phyloP scores from a whole-genome alignment of 1,140 invertebrate genomes.

The Goniozus legneri region DNA sequence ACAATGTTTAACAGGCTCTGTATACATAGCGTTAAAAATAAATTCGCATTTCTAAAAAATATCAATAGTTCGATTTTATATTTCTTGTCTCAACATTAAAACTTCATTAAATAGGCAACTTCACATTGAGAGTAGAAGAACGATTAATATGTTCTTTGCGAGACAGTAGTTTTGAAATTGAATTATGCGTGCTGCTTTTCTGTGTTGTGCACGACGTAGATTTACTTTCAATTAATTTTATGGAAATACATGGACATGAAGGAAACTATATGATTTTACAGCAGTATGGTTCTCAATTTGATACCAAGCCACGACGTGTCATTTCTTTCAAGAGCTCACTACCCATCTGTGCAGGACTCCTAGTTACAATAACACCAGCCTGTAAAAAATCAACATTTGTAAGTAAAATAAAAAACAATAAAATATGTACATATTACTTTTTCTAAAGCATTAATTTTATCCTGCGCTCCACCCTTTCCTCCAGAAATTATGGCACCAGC shows the following conservation, averaged over 20 bases:
- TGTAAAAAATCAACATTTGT: slow-evolving; percentile 32
- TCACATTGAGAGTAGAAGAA: too few species aligned
- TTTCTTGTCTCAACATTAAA: slow-evolving; percentile 4
- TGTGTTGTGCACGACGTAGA: slow-evolving; percentile 9
- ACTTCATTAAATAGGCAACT: too few species aligned
- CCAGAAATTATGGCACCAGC: slow-evolving; percentile 99
- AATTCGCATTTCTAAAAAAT: slow-evolving; percentile 18
- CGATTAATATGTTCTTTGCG: slow-evolving; percentile 6
- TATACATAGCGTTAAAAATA: slow-evolving; percentile 22
- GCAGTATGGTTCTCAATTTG: slow-evolving; percentile 27
- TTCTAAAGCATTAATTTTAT: slow-evolving; percentile 96
- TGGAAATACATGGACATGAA: slow-evolving; percentile 47
- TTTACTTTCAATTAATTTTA: slow-evolving; percentile 40
- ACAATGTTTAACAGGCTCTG: slow-evolving; percentile 27
- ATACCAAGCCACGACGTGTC: slow-evolving; percentile 67
- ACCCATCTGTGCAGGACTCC: slow-evolving; percentile 96
- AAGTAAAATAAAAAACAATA: not conserved
- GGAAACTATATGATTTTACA: slow-evolving; percentile 48
- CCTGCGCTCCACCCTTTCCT: slow-evolving; percentile 95
- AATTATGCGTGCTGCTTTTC: too few species aligned
- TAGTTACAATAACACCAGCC: slow-evolving; percentile 90
- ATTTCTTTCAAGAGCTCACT: slow-evolving; percentile 84
- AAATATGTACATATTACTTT: slow-evolving; percentile 56
- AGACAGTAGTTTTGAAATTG: slow-evolving; percentile 7
- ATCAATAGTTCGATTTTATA: slow-evolving; percentile 4